These are phyloP conservation scores for Habroteleia sp. DNA, from an alignment of 2,888 invertebrate genomes.

Conservation along the genomic window DNA sequence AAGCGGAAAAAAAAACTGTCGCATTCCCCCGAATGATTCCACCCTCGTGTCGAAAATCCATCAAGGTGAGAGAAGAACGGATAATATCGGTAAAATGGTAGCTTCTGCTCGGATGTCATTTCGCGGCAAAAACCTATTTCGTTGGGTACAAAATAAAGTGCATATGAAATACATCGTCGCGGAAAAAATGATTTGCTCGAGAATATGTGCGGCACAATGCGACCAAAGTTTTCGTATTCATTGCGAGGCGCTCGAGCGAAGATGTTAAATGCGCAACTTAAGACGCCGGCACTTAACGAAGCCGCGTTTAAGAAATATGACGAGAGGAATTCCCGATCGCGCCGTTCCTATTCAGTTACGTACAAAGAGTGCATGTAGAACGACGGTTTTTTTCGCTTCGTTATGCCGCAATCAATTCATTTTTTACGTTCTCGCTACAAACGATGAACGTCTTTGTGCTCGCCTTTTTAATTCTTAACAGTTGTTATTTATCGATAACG, in stretches of 20 bases:
- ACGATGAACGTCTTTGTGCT: constrained; percentile 3
- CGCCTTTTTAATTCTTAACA: no score
- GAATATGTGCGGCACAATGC: constrained; percentile 53
- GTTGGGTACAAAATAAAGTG: constrained; percentile 57
- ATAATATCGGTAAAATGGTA: constrained; percentile 53
- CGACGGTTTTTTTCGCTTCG: constrained; percentile 35
- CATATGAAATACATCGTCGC: constrained; percentile 62
- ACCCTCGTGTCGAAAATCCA: constrained; percentile 54
- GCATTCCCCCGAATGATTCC: constrained; percentile 22
- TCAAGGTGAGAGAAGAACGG: constrained; percentile 39
- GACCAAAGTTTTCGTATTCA: constrained; percentile 63
- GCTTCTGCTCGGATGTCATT: constrained; percentile 53
- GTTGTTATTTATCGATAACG: no score
- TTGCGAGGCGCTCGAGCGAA: constrained; percentile 58
- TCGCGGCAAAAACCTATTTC: constrained; percentile 54
- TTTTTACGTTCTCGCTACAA: constrained; percentile 17
- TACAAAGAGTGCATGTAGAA: constrained; percentile 39
- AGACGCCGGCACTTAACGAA: constrained; percentile 51
- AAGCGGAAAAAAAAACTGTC: constrained; percentile 33
- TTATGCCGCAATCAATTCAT: constrained; percentile 46
- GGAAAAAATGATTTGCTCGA: constrained; percentile 53
- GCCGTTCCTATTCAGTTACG: constrained; percentile 41
- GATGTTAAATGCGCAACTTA: constrained; percentile 63
- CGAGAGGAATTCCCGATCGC: constrained; percentile 51
- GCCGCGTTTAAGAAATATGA: constrained; percentile 48